phyloP scores from a whole-genome alignment of 2,888 invertebrate species.

The Euplagia quadripunctaria region DNA sequence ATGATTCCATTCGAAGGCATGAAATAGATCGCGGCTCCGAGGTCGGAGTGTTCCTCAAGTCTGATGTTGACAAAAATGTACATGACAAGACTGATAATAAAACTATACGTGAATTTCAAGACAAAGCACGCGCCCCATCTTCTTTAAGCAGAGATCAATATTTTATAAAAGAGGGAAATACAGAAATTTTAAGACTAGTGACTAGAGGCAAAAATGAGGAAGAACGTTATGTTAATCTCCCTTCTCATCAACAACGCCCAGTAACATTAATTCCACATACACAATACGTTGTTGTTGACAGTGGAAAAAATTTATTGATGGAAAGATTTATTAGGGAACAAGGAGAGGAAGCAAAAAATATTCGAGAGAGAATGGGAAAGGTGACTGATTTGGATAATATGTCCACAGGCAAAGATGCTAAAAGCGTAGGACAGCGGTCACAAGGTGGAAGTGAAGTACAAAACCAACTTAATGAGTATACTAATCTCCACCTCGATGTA shows the following conservation, averaged over 20 bases:
- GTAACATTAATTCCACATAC: conserved; percentile 87
- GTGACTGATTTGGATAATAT: conserved; percentile 79
- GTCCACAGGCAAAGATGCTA: conserved; percentile 84
- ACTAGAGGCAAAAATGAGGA: conserved; percentile 91
- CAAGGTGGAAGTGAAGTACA: conserved; percentile 67
- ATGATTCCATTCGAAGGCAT: conserved; percentile 92
- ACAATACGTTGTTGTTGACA: conserved; percentile 90
- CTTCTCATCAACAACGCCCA: conserved; percentile 83
- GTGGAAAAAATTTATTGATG: conserved; percentile 95
- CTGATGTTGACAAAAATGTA: conserved; percentile 68
- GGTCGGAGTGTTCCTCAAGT: conserved; percentile 80
- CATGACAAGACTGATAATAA: conserved; percentile 71
- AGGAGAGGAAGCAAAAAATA: conserved; percentile 89
- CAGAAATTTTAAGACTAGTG: conserved; percentile 93
- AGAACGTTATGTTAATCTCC: conserved; percentile 88
- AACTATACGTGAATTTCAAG: conserved; percentile 68
- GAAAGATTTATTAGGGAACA: conserved; percentile 95
- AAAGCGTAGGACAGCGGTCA: conserved; percentile 80
- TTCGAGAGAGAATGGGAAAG: conserved; percentile 83
- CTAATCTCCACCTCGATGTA: conserved; percentile 71
- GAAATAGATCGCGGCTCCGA: conserved; percentile 93
- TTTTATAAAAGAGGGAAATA: conserved; percentile 94
- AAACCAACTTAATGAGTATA: conserved; percentile 73
- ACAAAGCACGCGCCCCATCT: conserved; percentile 72
- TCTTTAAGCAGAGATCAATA: conserved; percentile 89